Percentiles rank a stretch among this genome's conserved stretches.
phyloP scores from a whole-genome alignment of 2,797 vertebrate genomes.

The Gymnopithys bicolor region DNA sequence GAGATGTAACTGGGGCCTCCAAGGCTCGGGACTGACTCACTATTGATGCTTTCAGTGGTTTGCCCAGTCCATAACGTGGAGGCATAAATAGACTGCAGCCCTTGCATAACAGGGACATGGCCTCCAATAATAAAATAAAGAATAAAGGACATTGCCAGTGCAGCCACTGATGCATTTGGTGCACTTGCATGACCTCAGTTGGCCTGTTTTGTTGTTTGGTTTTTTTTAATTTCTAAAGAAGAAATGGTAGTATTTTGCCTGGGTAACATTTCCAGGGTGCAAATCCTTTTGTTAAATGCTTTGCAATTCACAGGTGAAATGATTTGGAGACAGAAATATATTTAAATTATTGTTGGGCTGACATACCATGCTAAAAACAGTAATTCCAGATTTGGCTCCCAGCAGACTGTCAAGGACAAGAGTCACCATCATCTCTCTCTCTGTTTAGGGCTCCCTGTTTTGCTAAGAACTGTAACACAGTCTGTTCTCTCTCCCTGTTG shows the following conservation, averaged over 20 bases:
- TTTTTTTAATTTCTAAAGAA: neutral
- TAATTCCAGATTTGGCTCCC: neutral
- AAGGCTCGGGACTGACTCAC: neutral
- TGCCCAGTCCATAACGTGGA: neutral
- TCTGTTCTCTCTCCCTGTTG: conserved; percentile 42
- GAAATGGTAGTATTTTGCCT: neutral
- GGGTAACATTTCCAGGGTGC: neutral
- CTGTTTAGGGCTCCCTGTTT: conserved; percentile 3
- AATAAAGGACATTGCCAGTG: neutral
- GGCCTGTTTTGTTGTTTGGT: neutral
- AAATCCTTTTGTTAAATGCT: neutral
- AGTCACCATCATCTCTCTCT: conserved; percentile 7
- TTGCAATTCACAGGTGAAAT: neutral
- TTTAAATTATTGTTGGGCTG: neutral
- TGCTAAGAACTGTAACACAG: conserved; percentile 15
- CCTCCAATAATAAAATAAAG: neutral
- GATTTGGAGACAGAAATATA: neutral
- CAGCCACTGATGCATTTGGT: neutral
- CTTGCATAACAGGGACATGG: neutral
- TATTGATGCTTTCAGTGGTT: neutral
- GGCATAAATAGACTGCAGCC: conserved; percentile 8
- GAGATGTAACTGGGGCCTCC: accelerated
- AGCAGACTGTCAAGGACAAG: neutral
- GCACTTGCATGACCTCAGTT: neutral
- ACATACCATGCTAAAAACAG: neutral